These are phyloP conservation scores for Chelmon rostratus DNA, from an alignment of 2,797 vertebrate genomes.

Conservation along the genomic window DNA sequence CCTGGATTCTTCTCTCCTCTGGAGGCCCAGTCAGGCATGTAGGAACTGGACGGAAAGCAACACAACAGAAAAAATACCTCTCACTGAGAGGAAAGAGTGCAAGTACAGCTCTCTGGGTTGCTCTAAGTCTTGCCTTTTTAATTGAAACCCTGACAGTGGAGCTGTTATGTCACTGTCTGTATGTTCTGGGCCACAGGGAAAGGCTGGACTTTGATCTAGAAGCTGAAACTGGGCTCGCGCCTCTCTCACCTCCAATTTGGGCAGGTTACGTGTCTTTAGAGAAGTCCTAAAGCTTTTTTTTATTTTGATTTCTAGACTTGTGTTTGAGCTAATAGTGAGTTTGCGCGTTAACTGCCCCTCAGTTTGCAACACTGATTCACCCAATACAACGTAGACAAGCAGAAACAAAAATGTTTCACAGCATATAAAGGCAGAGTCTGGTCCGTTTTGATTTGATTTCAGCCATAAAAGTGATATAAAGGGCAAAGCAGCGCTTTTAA, in stretches of 20 bases:
- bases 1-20: slow-evolving; percentile 68
- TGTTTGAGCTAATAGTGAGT: background rate
- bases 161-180: background rate
- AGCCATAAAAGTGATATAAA: background rate
- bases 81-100: background rate
- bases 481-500: background rate
- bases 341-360: background rate
- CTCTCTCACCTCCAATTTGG: background rate
- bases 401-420: background rate
- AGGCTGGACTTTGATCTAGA: slow-evolving; percentile 65
- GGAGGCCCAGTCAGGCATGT: slow-evolving; percentile 64
- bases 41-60: slow-evolving; percentile 64
- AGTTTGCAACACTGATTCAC: background rate
- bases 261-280: slow-evolving; percentile 4
- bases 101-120: background rate
- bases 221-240: background rate
- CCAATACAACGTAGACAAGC: background rate
- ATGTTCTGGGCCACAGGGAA: background rate
- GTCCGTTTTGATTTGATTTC: background rate
- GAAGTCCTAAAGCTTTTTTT: background rate
- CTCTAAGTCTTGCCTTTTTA: background rate
- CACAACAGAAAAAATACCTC: background rate
- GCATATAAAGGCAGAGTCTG: background rate
- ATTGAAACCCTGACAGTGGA: background rate
- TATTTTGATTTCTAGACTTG: slow-evolving; percentile 18